Base-by-base conservation (phyloP, 1,140 invertebrate species). In the Bursaphelenchus mucronatus region DNA sequence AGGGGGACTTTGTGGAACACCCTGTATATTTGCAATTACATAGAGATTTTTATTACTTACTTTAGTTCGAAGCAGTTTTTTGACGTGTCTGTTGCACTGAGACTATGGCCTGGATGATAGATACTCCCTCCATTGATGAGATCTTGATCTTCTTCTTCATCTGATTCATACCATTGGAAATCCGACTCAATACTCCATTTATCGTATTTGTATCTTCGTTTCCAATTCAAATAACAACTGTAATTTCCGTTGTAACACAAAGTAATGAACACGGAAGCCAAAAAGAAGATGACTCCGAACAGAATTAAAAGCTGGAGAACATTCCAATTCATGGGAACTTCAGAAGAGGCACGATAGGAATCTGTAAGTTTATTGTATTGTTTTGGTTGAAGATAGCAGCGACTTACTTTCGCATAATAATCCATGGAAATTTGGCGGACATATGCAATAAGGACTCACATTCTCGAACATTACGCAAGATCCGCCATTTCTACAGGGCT, bases 241-340 rank as follows among this genome's bases (percentile, higher is more conserved):
- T n/a, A 55, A 39, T 55, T n/a, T 4, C 19, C 19, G 54, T 40
- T 57, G 40, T 64, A 64, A 63, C 63, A 64, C 3, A 64, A 63
- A 6, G 63, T 45, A 3, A 64, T 8, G 13, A 64, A 49, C 8
- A 55, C 51, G 39, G 63, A 62, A 30, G 41, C 44, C 7, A 64
- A 30, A 6, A 64, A 19, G 11, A 64, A 44, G 0, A 64, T 11
- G 30, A 43, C 8, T 44, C 56, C 57, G 41, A 64, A 64, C 9
- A 63, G 11, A 57, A 64, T 63, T n/a, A 63, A 11, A 66, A 63
- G 45, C 30, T 64, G 63, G 8, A 64, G 57, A 8, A 41, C 63
- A 30, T 62, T 63, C 63, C 63, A 64, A 19, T 19, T 49, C 50
- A 59, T 30, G 19, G 52, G 61, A 19, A 62, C 19, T 8, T 61